Evolutionary conservation across 1,140 invertebrate species (phyloP), one percentile per base, ranked within the genome.

Genomic region (Chironomus tepperi): DNA sequence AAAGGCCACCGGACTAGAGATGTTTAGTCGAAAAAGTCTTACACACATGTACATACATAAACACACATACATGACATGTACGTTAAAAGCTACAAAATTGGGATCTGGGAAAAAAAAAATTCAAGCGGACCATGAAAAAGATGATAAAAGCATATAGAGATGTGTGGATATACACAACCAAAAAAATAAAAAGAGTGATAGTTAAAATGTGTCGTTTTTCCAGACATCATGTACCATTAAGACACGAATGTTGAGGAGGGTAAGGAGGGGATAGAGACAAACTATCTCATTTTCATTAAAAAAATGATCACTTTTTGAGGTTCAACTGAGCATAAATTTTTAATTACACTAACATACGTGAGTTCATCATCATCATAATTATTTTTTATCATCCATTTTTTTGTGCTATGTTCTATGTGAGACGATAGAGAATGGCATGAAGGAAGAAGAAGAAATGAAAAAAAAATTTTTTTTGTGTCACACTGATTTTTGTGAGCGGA

Each of bases 251-350:
- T 47, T 1, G 43, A 57, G 12, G n/a, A n/a, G n/a, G n/a, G n/a
- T n/a, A n/a, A n/a, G n/a, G n/a, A n/a, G n/a, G n/a, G 5, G 47
- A 57, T n/a, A 15, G n/a, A 12, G 12, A 57, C 47, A 57, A 57
- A 57, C 10, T 57, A n/a, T 12, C 47, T 57, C 47, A 57, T 57
- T 57, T 57, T 57, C 47, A 57, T 57, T 57, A 57, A 57, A 57
- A n/a, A 57, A 57, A 57, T 57, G 47, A 57, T 57, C 47, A 57
- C 12, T n/a, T 57, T 57, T 57, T 57, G 47, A 57, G 47, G 12
- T 57, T 57, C 47, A 57, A 12, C 47, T n/a, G n/a, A 57, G 47
- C 47, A n/a, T 57, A 57, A 57, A 57, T 57, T 57, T 57, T 57
- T 57, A 57, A 57, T 57, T 57, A 57, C 47, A 57, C 47, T n/a